Conservation (phyloP, 2,113 vertebrate genomes). For the Calyptomena viridis region DNA sequence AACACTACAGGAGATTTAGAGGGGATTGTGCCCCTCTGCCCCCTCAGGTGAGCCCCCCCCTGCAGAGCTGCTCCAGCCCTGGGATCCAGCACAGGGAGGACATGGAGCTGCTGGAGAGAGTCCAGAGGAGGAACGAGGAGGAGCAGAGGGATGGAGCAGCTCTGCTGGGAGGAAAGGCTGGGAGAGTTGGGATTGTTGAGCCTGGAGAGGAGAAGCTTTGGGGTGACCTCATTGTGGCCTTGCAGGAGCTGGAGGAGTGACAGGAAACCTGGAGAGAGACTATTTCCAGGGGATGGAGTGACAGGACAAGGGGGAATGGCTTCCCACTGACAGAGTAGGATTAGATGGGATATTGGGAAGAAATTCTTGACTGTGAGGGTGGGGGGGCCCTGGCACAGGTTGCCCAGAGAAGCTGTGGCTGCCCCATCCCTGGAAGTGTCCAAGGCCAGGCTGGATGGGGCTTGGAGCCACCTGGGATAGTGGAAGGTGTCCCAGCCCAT, state of each 20-base stretch:
- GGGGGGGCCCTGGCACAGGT: accelerated
- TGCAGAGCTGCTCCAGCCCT: not conserved
- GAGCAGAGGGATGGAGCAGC: not conserved
- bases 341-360: accelerated
- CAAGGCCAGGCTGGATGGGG: not conserved
- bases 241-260: not conserved
- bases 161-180: not conserved
- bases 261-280: not conserved
- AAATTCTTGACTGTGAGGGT: accelerated
- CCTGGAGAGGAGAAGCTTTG: not conserved
- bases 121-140: not conserved
- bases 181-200: not conserved
- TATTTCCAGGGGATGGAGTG: not conserved
- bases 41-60: not conserved
- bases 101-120: not conserved
- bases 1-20: not conserved
- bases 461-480: not conserved
- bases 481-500: not conserved
- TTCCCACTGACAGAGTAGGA: accelerated
- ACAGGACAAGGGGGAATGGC: not conserved
- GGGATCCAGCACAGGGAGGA: not conserved
- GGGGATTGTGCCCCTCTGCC: accelerated
- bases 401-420: not conserved
- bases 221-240: not conserved
- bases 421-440: not conserved